A percentile compares a stretch with the other conserved stretches of the same genome.
phyloP scores from a whole-genome alignment of 2,113 vertebrate species.

The Murina feae region DNA sequence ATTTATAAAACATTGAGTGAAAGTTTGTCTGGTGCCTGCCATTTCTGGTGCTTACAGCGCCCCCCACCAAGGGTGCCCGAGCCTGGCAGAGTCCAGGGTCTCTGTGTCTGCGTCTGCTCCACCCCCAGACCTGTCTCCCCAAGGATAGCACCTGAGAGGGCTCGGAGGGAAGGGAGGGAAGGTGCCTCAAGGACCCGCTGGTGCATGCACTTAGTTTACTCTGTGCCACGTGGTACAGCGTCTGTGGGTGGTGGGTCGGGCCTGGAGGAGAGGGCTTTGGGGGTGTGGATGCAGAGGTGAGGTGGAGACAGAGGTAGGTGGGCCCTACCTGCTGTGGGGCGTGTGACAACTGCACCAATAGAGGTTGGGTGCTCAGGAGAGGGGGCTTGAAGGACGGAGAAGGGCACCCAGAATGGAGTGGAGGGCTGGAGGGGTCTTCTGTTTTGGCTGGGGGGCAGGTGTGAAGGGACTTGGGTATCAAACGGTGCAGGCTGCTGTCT shows the following conservation, averaged over 20 bases:
- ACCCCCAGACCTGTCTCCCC: not conserved
- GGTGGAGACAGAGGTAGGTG: not conserved
- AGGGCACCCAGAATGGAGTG: not conserved
- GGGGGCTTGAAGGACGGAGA: not conserved
- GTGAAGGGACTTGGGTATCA: not conserved
- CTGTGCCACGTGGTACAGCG: accelerated
- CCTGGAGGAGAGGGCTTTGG: not conserved
- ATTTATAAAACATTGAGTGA: not conserved
- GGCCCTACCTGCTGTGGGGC: not conserved
- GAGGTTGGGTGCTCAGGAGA: too few relatives aligned
- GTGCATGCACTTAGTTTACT: not conserved
- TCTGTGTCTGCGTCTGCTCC: not conserved
- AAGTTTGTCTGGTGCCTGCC: not conserved
- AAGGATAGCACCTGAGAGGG: not conserved
- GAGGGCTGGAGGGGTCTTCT: not conserved
- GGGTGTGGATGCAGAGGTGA: not conserved
- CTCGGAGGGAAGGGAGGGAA: not conserved
- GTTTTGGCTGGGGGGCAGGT: not conserved
- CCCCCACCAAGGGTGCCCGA: not conserved
- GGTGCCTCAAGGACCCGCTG: not conserved
- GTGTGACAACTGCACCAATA: not conserved
- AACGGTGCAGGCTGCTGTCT: not conserved
- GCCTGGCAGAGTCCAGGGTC: not conserved
- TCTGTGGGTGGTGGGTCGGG: not conserved
- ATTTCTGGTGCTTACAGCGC: not conserved